A percentile compares a stretch with the other conserved stretches of the same genome.
Conservation (phyloP, 2,888 invertebrate species). For the Caenorhabditis panamensis region DNA sequence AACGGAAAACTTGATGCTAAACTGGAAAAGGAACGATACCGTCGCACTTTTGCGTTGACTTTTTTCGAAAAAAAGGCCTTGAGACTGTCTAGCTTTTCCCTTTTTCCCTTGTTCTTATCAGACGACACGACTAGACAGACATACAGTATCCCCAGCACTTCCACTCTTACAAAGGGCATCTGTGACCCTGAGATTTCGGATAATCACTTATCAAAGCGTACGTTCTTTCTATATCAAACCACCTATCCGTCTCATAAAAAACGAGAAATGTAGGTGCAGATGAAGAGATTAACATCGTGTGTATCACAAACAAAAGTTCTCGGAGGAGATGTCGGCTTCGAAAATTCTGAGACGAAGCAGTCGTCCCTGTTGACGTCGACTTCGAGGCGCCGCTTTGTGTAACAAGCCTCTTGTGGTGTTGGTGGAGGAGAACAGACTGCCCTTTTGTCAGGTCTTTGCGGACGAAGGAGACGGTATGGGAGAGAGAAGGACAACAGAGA, state of each 20-base stretch:
- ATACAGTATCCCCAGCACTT: not conserved
- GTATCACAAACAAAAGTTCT: slow-evolving; percentile 20
- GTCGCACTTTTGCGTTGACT: not conserved
- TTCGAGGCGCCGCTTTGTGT: slow-evolving; percentile 5
- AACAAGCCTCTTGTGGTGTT: slow-evolving; percentile 1
- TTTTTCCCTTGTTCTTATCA: slow-evolving; percentile 25
- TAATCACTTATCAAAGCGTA: slow-evolving; percentile 6
- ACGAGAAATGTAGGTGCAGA: not conserved
- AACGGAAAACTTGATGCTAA: not conserved
- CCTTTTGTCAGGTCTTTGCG: slow-evolving; percentile 15
- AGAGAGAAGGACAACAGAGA: not conserved
- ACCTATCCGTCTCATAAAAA: slow-evolving; percentile 1
- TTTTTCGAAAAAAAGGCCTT: slow-evolving; percentile 18
- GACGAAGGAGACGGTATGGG: not conserved
- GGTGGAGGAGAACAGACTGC: slow-evolving; percentile 1
- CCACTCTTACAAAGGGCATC: slow-evolving; percentile 5
- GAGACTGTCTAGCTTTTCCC: slow-evolving; percentile 43
- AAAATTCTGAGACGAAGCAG: not conserved
- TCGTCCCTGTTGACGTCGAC: not conserved
- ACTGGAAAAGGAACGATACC: not conserved
- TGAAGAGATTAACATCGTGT: not conserved
- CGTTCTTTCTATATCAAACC: not conserved
- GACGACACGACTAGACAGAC: not conserved
- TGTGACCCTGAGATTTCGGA: not conserved
- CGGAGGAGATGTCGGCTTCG: not conserved